These are phyloP conservation scores for Leptopilina syphax DNA, from an alignment of 2,888 invertebrate species.

Conservation along the genomic window DNA sequence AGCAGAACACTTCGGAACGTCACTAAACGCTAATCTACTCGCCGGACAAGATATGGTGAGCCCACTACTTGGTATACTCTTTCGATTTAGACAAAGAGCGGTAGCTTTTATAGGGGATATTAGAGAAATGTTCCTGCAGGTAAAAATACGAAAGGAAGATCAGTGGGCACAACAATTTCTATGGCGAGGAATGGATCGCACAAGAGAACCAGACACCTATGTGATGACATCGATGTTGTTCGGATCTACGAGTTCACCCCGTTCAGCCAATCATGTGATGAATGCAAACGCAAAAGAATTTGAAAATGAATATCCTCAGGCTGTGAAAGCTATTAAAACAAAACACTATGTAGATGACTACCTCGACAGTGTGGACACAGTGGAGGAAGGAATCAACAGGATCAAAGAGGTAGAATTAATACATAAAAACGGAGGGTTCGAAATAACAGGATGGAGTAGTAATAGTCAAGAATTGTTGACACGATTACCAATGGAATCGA, in stretches of 20 bases:
- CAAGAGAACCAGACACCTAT: slow-evolving; percentile 47
- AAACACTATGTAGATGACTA: slow-evolving; percentile 64
- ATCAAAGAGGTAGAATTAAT: slow-evolving; percentile 45
- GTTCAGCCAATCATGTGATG: too few relatives aligned
- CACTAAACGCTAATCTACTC: slow-evolving; percentile 8
- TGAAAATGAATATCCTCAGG: too few relatives aligned
- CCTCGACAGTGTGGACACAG: slow-evolving; percentile 55
- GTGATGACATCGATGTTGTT: slow-evolving; percentile 60
- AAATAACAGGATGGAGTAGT: slow-evolving; percentile 55
- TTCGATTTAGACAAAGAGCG: slow-evolving; percentile 67
- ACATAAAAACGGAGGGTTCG: slow-evolving; percentile 53
- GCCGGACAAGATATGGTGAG: background rate
- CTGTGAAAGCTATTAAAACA: too few relatives aligned
- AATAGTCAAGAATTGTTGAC: slow-evolving; percentile 37
- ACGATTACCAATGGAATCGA: too few relatives aligned
- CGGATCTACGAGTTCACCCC: slow-evolving; percentile 51
- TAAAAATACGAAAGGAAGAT: slow-evolving; percentile 59
- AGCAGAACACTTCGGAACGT: background rate
- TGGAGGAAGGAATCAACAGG: slow-evolving; percentile 52
- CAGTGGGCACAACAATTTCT: slow-evolving; percentile 57
- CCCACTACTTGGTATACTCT: slow-evolving; percentile 61
- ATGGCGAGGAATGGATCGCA: slow-evolving; percentile 47
- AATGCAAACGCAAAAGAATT: too few relatives aligned
- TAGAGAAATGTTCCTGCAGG: slow-evolving; percentile 64
- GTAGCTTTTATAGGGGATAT: slow-evolving; percentile 67